These are phyloP conservation scores for Acropora tenuis DNA, from an alignment of 64 coral and sea anemone species.

Conservation along the genomic window DNA sequence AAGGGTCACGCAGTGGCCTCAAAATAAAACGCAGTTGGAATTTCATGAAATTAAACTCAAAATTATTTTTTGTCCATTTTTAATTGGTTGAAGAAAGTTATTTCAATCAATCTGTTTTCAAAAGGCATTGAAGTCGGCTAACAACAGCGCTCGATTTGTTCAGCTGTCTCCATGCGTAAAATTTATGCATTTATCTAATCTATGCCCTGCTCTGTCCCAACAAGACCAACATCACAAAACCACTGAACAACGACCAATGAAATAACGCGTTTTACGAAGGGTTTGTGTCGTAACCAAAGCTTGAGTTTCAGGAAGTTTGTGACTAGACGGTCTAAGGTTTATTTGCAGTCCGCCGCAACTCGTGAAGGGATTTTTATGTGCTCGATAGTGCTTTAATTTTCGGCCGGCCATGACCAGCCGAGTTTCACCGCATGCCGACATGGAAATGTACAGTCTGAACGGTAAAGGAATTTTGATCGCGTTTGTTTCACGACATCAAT, in stretches of 20 bases:
- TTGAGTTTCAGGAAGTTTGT: slow-evolving; percentile 26
- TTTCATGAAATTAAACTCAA: background rate
- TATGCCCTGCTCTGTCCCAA: background rate
- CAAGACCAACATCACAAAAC: background rate
- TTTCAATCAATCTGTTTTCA: background rate
- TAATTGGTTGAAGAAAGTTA: background rate
- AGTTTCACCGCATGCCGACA: background rate
- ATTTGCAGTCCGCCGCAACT: background rate
- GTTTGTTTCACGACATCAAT: background rate
- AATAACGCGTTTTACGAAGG: background rate
- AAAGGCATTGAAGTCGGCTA: too few relatives aligned
- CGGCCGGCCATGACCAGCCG: slow-evolving; percentile 15
- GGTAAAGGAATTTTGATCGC: background rate
- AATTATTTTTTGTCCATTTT: background rate
- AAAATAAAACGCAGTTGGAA: background rate
- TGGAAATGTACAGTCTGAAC: slow-evolving; percentile 14
- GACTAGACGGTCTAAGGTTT: background rate
- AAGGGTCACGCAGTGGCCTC: too few relatives aligned
- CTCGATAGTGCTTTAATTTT: background rate
- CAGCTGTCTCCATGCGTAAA: background rate
- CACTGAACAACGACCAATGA: background rate
- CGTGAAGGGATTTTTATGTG: background rate
- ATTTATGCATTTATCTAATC: too few relatives aligned
- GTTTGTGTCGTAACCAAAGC: background rate
- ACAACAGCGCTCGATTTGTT: background rate